phyloP scores from a whole-genome alignment of 2,888 invertebrate genomes.

The Plemyria rubiginata region DNA sequence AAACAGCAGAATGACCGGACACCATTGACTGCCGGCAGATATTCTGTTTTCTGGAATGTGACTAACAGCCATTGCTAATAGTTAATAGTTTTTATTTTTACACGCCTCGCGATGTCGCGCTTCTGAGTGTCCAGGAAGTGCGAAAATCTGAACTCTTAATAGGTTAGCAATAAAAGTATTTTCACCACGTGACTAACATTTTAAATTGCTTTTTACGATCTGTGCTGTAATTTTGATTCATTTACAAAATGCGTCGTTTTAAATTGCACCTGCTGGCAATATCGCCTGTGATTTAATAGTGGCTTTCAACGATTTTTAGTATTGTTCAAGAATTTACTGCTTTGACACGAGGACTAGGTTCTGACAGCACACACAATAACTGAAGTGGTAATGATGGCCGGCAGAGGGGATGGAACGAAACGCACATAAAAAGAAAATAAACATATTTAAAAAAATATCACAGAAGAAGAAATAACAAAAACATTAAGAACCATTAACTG shows the following conservation, averaged over 20 bases:
- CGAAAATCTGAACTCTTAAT: background rate
- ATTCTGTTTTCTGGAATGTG: conserved; percentile 15
- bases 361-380: background rate
- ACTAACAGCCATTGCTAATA: conserved; percentile 12
- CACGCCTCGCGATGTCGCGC: background rate
- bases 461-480: no score
- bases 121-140: background rate
- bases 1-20: conserved; percentile 10
- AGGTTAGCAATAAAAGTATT: conserved; percentile 15
- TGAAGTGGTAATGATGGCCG: no score
- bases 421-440: no score
- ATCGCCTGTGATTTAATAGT: conserved; percentile 38
- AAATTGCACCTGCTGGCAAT: conserved; percentile 40
- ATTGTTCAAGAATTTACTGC: background rate
- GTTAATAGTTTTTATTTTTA: conserved; percentile 16
- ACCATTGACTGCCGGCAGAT: background rate
- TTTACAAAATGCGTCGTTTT: conserved; percentile 18
- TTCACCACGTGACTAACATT: conserved; percentile 15
- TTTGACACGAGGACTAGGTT: background rate
- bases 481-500: no score
- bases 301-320: conserved; percentile 33
- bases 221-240: conserved; percentile 13
- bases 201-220: conserved; percentile 27
- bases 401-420: no score
- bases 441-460: no score